phyloP scores from a whole-genome alignment of 2,888 invertebrate genomes.

The Oscheius onirici region DNA sequence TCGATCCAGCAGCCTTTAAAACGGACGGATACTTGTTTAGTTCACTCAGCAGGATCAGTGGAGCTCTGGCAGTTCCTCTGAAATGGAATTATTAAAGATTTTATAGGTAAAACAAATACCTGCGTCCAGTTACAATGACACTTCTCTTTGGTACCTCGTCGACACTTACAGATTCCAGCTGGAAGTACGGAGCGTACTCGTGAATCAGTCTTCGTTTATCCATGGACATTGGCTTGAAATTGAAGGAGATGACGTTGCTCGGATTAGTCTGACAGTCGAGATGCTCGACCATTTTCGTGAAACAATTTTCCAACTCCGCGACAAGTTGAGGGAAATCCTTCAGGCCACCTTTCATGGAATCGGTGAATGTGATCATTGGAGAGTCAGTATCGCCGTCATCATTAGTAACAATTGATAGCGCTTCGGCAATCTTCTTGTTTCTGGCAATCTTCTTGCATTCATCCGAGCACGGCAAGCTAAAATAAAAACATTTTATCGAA shows the following conservation, averaged over 20 bases:
- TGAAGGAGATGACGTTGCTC: slow-evolving; percentile 30
- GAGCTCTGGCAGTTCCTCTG: slow-evolving; percentile 47
- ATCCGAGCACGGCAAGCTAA: slow-evolving; percentile 88
- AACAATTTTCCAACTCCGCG: slow-evolving; percentile 39
- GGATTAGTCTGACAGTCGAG: slow-evolving; percentile 34
- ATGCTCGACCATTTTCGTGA: slow-evolving; percentile 36
- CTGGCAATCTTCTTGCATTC: slow-evolving; percentile 88
- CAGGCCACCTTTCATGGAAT: slow-evolving; percentile 40
- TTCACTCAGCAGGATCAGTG: slow-evolving; percentile 47
- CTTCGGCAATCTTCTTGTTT: slow-evolving; percentile 87
- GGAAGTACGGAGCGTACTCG: slow-evolving; percentile 93
- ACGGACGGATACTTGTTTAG: slow-evolving; percentile 51
- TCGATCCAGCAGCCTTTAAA: slow-evolving; percentile 41
- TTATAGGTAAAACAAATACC: slow-evolving; percentile 54
- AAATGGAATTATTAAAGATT: not conserved
- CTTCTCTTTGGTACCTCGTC: slow-evolving; percentile 95
- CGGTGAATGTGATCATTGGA: slow-evolving; percentile 51
- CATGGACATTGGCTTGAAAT: slow-evolving; percentile 50
- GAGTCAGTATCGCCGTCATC: slow-evolving; percentile 48
- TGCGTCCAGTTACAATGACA: slow-evolving; percentile 76
- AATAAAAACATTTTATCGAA: slow-evolving; percentile 33
- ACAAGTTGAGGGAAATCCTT: slow-evolving; percentile 35
- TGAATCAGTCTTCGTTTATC: slow-evolving; percentile 79
- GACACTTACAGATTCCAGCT: slow-evolving; percentile 90
- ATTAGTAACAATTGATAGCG: slow-evolving; percentile 86